Evolutionary conservation across 2,888 invertebrate genomes (phyloP), one percentile per base, ranked within the genome.

Genomic region (Tachina grossa): DNA sequence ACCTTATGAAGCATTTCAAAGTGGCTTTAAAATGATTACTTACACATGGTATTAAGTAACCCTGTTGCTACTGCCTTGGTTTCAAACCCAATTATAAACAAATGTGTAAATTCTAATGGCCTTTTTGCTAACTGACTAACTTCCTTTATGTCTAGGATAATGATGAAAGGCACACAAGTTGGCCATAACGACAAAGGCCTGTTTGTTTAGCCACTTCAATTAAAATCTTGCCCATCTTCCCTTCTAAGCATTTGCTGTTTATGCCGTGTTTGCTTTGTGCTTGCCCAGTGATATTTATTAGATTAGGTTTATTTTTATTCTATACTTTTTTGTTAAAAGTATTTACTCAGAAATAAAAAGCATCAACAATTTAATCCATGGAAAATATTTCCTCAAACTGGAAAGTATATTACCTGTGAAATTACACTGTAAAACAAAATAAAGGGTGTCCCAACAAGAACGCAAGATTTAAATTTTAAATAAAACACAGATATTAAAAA

Each of bases 141-240:
- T 22, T 39, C 9, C n/a, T 49, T 43, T 77, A n/a, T 57, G 31
- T 71, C 10, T 61, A 31, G 41, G 9, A 22, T 49, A n/a, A 22
- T 49, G 47, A 16, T 41, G 57, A 22, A 65, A 65, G n/a, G 8
- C 22, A 41, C 22, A 65, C 57, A 72, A 55, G 74, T 31, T 66
- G 63, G n/a, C 16, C 41, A 57, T 55, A 61, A 41, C n/a, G 22
- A 43, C 16, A 69, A 65, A 31, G 63, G 51, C 51, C 49, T 66
- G 51, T 69, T 78, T 71, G 76, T 71, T 68, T 68, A 57, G 74
- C 49, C 82, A 85, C 75, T 85, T 82, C 75, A 85, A 85, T 85
- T 85, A 85, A 85, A 85, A 79, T 43, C 41, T 61, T 69, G 49
- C 4, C 51, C 53, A 39, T 47, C 11, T 63, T 31, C 13, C 63